Evolutionary conservation across 2,888 invertebrate species (phyloP).

Genomic region (Cantharis flavilabris): DNA sequence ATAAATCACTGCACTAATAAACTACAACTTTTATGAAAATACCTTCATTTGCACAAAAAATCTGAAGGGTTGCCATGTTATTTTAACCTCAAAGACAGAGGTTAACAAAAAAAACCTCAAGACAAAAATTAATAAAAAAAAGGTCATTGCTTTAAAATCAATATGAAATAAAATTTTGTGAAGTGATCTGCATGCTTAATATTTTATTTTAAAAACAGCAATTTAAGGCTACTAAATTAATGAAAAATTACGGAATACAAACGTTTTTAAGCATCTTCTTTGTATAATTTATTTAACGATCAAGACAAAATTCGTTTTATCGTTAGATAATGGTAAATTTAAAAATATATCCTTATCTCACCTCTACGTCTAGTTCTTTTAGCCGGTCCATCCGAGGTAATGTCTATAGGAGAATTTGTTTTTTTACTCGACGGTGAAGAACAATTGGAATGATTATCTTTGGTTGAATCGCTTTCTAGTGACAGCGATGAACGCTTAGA

Average conservation of each 20-base stretch:
- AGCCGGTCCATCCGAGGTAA: not conserved
- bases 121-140: not conserved
- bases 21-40: not conserved
- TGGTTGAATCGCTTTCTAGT: constrained; percentile 19
- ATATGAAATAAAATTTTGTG: not conserved
- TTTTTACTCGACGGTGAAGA: constrained; percentile 12
- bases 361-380: constrained; percentile 4
- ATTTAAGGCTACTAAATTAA: not conserved
- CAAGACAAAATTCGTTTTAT: not conserved
- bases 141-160: not conserved
- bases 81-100: not conserved
- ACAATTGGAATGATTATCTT: constrained; percentile 17
- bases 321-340: not conserved
- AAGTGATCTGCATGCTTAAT: not conserved
- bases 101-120: not conserved
- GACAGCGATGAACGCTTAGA: constrained; percentile 26
- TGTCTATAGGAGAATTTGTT: not conserved
- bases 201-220: not conserved
- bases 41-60: not conserved
- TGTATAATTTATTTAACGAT: too few relatives aligned
- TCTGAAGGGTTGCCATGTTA: not conserved
- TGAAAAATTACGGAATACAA: too few relatives aligned
- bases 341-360: not conserved
- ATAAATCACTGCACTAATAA: not conserved
- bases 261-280: too few relatives aligned